Evolutionary conservation across 2,113 vertebrate genomes (phyloP).

Genomic region (Notarius lentiginosus): DNA sequence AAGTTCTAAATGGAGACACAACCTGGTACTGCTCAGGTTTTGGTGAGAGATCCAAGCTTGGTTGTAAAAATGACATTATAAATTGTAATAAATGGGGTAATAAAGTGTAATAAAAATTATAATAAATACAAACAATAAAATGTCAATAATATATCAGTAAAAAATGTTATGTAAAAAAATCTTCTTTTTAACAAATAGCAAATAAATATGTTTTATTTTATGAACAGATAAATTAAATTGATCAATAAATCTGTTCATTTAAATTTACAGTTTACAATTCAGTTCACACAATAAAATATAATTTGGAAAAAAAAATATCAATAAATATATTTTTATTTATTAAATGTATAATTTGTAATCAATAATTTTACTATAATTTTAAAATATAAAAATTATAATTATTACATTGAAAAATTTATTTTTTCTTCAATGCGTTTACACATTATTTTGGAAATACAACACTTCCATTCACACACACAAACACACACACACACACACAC

Average conservation of each 20-base stretch:
- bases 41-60: not conserved
- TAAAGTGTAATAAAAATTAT: not conserved
- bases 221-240: not conserved
- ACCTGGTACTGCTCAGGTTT: not conserved
- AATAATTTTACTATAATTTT: not conserved
- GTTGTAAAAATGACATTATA: not conserved
- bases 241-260: no score
- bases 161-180: not conserved
- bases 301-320: no score
- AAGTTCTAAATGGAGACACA: not conserved
- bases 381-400: not conserved
- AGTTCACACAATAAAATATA: not conserved
- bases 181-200: not conserved
- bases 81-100: not conserved
- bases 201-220: not conserved
- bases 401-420: not conserved
- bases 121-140: not conserved
- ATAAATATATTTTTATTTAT: no score
- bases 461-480: not conserved
- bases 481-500: conserved; percentile 15
- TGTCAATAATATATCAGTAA: not conserved
- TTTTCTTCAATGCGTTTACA: not conserved
- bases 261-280: not conserved
- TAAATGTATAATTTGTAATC: not conserved
- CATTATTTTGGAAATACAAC: not conserved